Evolutionary conservation across 2,888 invertebrate genomes (phyloP).

Genomic region (Syritta pipiens): DNA sequence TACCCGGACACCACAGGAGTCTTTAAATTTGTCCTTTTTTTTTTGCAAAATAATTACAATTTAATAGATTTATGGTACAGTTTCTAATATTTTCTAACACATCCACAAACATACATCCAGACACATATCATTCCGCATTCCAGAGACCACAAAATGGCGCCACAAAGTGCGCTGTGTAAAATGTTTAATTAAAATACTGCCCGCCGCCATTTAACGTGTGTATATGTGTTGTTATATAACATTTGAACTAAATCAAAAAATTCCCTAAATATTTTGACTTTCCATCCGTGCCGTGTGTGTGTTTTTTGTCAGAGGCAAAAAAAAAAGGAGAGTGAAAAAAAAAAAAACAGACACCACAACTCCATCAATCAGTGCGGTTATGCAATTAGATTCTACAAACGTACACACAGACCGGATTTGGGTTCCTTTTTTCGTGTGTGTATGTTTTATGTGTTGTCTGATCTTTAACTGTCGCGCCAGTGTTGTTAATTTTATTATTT

Average conservation of each 20-base stretch:
- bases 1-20: constrained; percentile 6
- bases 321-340: not conserved
- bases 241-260: constrained; percentile 51
- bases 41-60: constrained; percentile 25
- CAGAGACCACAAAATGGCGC: constrained; percentile 48
- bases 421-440: constrained; percentile 11
- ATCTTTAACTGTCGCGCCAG: constrained; percentile 15
- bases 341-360: constrained; percentile 31
- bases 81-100: constrained; percentile 19
- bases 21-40: constrained; percentile 1
- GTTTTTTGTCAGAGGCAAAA: constrained; percentile 8
- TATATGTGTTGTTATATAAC: too few relatives aligned
- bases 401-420: constrained; percentile 51
- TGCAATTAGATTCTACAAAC: constrained; percentile 67
- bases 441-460: constrained; percentile 1
- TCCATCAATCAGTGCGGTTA: constrained; percentile 68
- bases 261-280: constrained; percentile 34
- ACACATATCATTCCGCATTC: constrained; percentile 62
- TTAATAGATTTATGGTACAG: constrained; percentile 41
- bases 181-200: constrained; percentile 64
- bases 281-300: not conserved
- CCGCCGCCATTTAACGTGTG: not conserved
- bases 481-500: constrained; percentile 64
- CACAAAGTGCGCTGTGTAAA: constrained; percentile 54
- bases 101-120: constrained; percentile 1